Percentiles rank a stretch among this genome's conserved stretches.
phyloP scores from a whole-genome alignment of 2,113 vertebrate species.

The Gymnocephalus cernua region DNA sequence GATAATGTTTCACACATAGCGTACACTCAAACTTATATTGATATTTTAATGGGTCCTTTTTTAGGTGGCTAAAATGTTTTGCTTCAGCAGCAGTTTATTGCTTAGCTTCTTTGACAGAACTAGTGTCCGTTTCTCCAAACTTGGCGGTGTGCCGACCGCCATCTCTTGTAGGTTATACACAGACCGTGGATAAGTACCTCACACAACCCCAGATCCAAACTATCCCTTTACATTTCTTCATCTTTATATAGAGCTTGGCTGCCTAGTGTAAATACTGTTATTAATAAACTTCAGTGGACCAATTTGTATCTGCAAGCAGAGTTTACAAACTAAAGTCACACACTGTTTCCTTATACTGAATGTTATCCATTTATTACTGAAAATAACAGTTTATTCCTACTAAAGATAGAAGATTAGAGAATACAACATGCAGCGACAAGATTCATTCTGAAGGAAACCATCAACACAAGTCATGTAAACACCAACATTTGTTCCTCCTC shows the following conservation, averaged over 20 bases:
- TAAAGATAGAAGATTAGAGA: constrained; percentile 56
- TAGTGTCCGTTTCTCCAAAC: too few species aligned
- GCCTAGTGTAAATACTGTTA: too few species aligned
- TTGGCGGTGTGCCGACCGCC: too few species aligned
- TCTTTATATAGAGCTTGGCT: not conserved
- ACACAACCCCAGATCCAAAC: too few species aligned
- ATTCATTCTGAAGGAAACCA: constrained; percentile 35
- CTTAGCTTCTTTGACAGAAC: too few species aligned
- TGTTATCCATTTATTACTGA: constrained; percentile 76
- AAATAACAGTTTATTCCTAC: constrained; percentile 73
- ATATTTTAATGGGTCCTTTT: too few species aligned
- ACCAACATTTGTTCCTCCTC: not conserved
- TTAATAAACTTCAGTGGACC: not conserved
- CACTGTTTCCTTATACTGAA: constrained; percentile 20
- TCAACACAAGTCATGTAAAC: constrained; percentile 37
- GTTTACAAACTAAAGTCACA: constrained; percentile 28
- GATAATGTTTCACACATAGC: too few species aligned
- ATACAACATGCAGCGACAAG: constrained; percentile 72
- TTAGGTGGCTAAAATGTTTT: too few species aligned
- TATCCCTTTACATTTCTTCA: not conserved
- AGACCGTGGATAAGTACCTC: too few species aligned
- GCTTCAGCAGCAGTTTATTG: too few species aligned
- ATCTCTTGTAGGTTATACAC: too few species aligned
- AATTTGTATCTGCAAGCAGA: not conserved
- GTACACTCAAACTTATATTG: too few species aligned